Base-by-base conservation (phyloP, 2,888 invertebrate species). In the Andrena trimmerana region DNA sequence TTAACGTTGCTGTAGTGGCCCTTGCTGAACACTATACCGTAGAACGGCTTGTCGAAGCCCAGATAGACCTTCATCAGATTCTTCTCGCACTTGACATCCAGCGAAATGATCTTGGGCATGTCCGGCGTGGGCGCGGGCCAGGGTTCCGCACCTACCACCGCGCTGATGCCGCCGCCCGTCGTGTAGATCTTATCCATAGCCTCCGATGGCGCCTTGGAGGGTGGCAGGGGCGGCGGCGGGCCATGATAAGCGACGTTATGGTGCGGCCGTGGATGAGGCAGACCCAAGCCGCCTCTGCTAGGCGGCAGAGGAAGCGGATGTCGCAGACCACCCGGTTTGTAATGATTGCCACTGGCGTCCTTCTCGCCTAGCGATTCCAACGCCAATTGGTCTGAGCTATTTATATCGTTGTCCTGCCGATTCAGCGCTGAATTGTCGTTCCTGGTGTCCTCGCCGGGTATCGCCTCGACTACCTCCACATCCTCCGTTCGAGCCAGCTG, bases 11-110 rank as follows among this genome's bases (percentile, higher is more conserved):
- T 98, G 94, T 98, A 98, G 94, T 98, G 98, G 1, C 98, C 98
- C 94, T 98, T 98, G 83, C 98, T 98, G 95, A 98, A 98, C 54
- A 98, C 97, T 67, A 98, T 98, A n/a, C 98, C 98, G 90, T 97
- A 98, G 95, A 98, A 98, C 0, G 98, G 98, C 91, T 98, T 98
- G 91, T 98, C 98, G 92, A 98, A 98, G 85, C 98, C 97, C n/a
- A 98, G 95, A 91, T 97, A 98, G 0, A 99, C 98, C 93, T 98
- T 97, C 98, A 99, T 99, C 75, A 97, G 96, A 91, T 97, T 98
- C 93, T 98, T 98, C 94, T 98, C 98, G 94, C 98, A 99, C 93
- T 98, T 98, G 0, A 98, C 98, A 90, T 99, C 98, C 13, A 98
- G 95, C 0, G 98, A 98, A 10, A 98, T 96, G 82, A 98, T 98